These are phyloP conservation scores for Lasioglossum vierecki DNA, from an alignment of 2,888 invertebrate species.

Conservation along the genomic window DNA sequence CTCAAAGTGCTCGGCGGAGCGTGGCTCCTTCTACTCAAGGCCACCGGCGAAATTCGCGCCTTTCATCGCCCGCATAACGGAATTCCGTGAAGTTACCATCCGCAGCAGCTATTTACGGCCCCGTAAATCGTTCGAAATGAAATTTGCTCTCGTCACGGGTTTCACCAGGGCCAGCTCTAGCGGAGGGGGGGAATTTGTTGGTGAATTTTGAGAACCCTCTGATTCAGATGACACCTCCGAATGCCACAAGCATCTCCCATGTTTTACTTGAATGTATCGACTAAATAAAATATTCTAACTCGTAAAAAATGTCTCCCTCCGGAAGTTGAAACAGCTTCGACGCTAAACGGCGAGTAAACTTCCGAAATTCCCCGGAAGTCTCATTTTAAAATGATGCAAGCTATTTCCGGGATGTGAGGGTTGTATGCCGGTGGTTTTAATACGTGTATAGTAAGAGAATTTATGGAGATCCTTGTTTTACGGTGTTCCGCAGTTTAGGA, in stretches of 20 bases:
- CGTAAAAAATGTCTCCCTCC: neutral
- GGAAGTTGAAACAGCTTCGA: neutral
- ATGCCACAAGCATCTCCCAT: neutral
- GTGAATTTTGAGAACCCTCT: neutral
- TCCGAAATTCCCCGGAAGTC: neutral
- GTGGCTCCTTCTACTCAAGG: conserved; percentile 20
- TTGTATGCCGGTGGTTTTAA: neutral
- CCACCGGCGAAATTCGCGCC: conserved; percentile 17
- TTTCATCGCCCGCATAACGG: neutral
- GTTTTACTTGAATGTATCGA: neutral
- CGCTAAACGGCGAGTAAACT: neutral
- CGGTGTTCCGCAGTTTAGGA: neutral
- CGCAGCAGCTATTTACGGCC: conserved; percentile 27
- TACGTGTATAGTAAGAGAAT: neutral
- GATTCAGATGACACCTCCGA: neutral
- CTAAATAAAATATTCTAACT: neutral
- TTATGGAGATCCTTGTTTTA: neutral
- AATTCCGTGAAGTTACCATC: conserved; percentile 32
- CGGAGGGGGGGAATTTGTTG: too few species aligned
- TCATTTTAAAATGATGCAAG: neutral
- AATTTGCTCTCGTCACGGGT: conserved; percentile 16
- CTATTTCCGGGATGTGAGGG: neutral
- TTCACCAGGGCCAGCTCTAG: neutral
- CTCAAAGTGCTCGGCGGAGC: neutral
- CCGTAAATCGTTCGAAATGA: conserved; percentile 52